phyloP scores from a whole-genome alignment of 2,113 vertebrate genomes.

The Percopsis transmontana region DNA sequence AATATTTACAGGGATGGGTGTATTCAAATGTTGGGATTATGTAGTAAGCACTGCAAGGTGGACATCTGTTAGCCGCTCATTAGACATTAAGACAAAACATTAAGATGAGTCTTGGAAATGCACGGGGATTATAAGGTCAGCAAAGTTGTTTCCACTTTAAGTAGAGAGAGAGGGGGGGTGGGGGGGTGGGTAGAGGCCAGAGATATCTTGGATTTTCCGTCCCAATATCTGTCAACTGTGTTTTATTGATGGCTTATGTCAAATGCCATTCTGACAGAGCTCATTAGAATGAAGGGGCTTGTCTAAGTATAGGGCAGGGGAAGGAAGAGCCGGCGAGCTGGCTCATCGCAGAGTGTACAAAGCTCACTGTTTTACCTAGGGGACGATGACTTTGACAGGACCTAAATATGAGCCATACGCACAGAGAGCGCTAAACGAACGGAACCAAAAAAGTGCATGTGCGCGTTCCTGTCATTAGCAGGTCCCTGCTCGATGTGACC shows the following conservation, averaged over 20 bases:
- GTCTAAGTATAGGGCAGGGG: constrained; percentile 68
- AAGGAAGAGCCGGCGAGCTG: constrained; percentile 65
- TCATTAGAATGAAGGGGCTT: constrained; percentile 73
- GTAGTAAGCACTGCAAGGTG: neutral
- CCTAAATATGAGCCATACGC: constrained; percentile 33
- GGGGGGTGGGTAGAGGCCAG: constrained; percentile 18
- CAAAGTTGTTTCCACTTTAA: constrained; percentile 1
- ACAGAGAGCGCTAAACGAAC: neutral
- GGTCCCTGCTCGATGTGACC: constrained; percentile 58
- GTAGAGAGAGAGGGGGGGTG: neutral
- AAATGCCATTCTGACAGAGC: constrained; percentile 79
- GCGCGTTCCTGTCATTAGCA: constrained; percentile 62
- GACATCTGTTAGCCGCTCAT: neutral
- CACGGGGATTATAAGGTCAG: constrained; percentile 16
- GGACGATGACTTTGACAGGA: constrained; percentile 74
- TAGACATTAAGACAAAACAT: neutral
- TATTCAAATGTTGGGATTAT: neutral
- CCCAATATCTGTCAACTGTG: constrained; percentile 69
- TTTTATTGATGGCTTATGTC: constrained; percentile 77
- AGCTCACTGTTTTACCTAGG: constrained; percentile 52
- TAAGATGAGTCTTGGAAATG: neutral
- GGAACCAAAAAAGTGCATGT: constrained; percentile 26
- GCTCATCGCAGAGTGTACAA: constrained; percentile 66
- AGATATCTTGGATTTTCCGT: constrained; percentile 52
- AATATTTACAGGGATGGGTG: no score